A percentile compares a stretch with the other conserved stretches of the same genome.
phyloP scores from a whole-genome alignment of 2,888 invertebrate species.

The Caenorhabditis plicata region DNA sequence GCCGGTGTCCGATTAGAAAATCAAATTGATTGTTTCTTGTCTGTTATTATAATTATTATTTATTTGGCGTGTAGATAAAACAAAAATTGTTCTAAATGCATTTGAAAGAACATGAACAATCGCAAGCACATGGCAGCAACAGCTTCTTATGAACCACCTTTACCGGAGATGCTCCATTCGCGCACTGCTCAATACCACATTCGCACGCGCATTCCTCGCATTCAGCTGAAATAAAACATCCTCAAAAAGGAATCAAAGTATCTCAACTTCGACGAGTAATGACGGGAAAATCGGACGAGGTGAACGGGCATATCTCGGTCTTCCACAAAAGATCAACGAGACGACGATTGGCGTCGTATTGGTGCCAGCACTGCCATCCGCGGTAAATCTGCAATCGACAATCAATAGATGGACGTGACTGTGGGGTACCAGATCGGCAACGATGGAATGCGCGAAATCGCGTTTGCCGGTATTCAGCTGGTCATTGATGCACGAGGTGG shows the following conservation, averaged over 20 bases:
- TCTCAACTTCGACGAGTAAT: slow-evolving; percentile 28
- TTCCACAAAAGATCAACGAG: slow-evolving; percentile 63
- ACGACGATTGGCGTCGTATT: slow-evolving; percentile 54
- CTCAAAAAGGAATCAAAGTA: background rate
- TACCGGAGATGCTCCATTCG: slow-evolving; percentile 55
- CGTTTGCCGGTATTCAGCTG: slow-evolving; percentile 51
- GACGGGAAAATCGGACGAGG: slow-evolving; percentile 38
- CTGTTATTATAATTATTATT: no score
- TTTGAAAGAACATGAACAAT: slow-evolving; percentile 55
- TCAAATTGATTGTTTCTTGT: no score
- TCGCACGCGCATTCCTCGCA: slow-evolving; percentile 56
- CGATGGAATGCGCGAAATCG: slow-evolving; percentile 48
- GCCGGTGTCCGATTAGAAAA: no score
- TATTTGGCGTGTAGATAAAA: no score
- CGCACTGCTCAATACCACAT: slow-evolving; percentile 60
- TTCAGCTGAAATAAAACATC: slow-evolving; percentile 29
- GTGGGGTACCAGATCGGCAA: slow-evolving; percentile 38
- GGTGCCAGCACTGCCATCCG: slow-evolving; percentile 64
- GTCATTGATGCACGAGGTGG: slow-evolving; percentile 54
- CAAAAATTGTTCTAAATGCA: slow-evolving; percentile 30
- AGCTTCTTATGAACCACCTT: slow-evolving; percentile 54
- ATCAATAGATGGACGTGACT: background rate
- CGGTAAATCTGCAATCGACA: slow-evolving; percentile 36
- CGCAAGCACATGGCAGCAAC: slow-evolving; percentile 49
- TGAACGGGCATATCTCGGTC: slow-evolving; percentile 59